phyloP scores from a whole-genome alignment of 2,888 invertebrate genomes.

The Rapana venosa region DNA sequence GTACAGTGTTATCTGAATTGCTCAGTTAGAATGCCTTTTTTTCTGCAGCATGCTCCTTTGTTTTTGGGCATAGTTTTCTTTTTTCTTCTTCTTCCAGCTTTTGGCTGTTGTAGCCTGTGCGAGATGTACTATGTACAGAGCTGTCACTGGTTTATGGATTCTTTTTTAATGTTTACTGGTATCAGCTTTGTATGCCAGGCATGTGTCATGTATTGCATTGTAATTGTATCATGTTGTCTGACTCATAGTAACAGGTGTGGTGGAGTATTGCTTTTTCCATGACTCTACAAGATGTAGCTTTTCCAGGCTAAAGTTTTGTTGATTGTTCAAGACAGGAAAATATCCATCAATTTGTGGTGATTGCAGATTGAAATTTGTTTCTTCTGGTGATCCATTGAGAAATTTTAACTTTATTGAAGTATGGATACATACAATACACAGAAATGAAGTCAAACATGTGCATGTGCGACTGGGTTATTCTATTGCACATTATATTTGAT shows the following conservation, averaged over 20 bases:
- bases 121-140: background rate
- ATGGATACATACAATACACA: too few relatives aligned
- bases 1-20: background rate
- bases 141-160: background rate
- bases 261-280: too few relatives aligned
- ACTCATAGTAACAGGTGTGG: background rate
- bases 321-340: too few relatives aligned
- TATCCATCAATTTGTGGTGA: too few relatives aligned
- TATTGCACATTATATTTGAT: too few relatives aligned
- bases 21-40: background rate
- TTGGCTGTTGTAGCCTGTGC: background rate
- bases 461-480: too few relatives aligned
- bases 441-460: too few relatives aligned
- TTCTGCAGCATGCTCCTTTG: background rate
- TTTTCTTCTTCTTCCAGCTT: background rate
- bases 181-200: background rate
- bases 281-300: too few relatives aligned
- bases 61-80: background rate
- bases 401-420: too few relatives aligned
- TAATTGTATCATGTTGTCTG: background rate
- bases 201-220: background rate
- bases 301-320: too few relatives aligned
- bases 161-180: background rate
- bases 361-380: too few relatives aligned
- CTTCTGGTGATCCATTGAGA: too few relatives aligned